Evolutionary conservation across 2,797 vertebrate genomes (phyloP).

Genomic region (Lepus oiostolus): DNA sequence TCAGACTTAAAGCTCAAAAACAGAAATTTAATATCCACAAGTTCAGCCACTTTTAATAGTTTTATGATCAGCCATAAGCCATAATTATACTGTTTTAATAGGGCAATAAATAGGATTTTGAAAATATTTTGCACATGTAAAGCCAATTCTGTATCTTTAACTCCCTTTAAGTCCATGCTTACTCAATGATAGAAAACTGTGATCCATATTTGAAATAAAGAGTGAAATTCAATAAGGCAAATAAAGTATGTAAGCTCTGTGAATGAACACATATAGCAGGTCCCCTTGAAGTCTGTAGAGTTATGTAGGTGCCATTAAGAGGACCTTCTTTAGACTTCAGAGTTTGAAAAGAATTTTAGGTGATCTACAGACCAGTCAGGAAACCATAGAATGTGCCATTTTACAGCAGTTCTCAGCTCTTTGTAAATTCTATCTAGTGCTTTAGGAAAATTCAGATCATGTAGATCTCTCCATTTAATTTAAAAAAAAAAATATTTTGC

Average conservation of each 20-base stretch:
- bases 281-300: not conserved
- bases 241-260: not conserved
- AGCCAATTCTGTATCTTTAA: not conserved
- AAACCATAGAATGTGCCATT: not conserved
- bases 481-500: too few relatives aligned
- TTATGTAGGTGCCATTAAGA: not conserved
- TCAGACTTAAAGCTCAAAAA: not conserved
- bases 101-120: not conserved
- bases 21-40: not conserved
- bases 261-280: not conserved
- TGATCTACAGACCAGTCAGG: not conserved
- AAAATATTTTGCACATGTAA: not conserved
- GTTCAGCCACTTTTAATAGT: not conserved
- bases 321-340: not conserved
- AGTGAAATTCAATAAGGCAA: not conserved
- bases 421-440: not conserved
- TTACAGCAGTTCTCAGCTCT: not conserved
- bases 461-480: not conserved
- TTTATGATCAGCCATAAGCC: not conserved
- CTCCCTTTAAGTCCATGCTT: not conserved
- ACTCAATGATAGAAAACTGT: not conserved
- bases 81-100: not conserved
- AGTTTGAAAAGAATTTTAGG: not conserved
- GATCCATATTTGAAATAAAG: not conserved
- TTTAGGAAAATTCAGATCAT: not conserved